Base-by-base conservation (phyloP, 2,888 invertebrate genomes). In the Aelia acuminata region DNA sequence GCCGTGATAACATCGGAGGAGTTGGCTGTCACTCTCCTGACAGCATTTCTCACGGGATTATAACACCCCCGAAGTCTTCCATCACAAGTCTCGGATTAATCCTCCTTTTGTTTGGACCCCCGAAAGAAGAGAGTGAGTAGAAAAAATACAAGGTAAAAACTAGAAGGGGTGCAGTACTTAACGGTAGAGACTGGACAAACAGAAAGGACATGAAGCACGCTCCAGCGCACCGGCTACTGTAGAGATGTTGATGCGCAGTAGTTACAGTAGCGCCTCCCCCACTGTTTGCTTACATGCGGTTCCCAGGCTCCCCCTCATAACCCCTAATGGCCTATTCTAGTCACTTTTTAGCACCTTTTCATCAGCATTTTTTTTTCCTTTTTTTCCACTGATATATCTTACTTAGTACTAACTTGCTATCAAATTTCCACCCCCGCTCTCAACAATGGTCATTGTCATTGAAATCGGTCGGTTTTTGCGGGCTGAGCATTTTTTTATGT, bases 231-330 rank as follows among this genome's bases (percentile, higher is more conserved):
- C 50, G 85, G 80, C 80, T 80, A 80, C 75, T 39, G 70, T 39
- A 75, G 75, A 39, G 39, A 39, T 39, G 18, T 11, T 31, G 43
- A 7, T 7, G 43, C 4, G 43, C 70, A 35, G 70, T 70, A 35
- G 35, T 2, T 49, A 84, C 57, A 35, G 85, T 85, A 53, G 53
- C 53, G 11, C 22, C 39, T 53, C 85, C 85, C 50, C 50, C 49
- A 84, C 43, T 85, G 85, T 85, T 85, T 85, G 85, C 49, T 10
- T 85, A 85, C 85, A 85, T 85, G 85, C n/a, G 85, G 85, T 84
- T 84, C 84, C 53, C 85, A 85, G 49, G 49, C 47, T 22, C 20
- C 31, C 47, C 84, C 84, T 20, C 4, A 26, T 47, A n/a, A 31
- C 35, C 48, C 49, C 84, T 85, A 85, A 85, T 85, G 8, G 53